Evolutionary conservation across 2,888 invertebrate genomes (phyloP), one percentile per base, ranked within the genome.

Genomic region (Philereme transversata): DNA sequence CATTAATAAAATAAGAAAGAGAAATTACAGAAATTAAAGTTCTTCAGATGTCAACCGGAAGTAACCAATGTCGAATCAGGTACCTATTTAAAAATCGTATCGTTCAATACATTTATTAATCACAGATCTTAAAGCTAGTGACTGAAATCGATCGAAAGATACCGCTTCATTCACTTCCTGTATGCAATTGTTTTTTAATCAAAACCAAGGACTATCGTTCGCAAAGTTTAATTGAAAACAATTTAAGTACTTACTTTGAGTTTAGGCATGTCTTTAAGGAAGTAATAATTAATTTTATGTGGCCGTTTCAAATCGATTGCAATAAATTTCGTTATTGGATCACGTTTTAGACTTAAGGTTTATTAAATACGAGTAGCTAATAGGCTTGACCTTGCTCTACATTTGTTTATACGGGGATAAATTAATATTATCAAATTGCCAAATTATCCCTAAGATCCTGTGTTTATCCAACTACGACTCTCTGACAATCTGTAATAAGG

Each of bases 91-190:
- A 6, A 7, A 35, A 46, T 58, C 55, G 57, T 47, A 57, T 64
- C 52, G 47, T 43, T 63, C 48, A 56, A 47, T 48, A n/a, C 56
- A 62, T 41, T 52, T 48, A 54, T 71, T 64, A 71, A 62, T 58
- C 64, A 72, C 65, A 75, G 74, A 75, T 75, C 71, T 74, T 60
- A 70, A 74, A 70, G 70, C 66, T 51, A 69, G 64, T 71, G 68
- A 73, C 72, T 72, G 72, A 74, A 75, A 74, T 72, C 53, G 56
- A 65, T 68, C 59, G 62, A 67, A 60, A 70, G 72, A 69, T 73
- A 68, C 70, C 74, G 70, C 11, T 44, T 68, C 53, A 22, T 69
- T 59, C 54, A 64, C 74, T 76, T 80, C 81, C 81, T 78, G 74
- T 66, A 63, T 65, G 65, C 64, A 65, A 71, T 70, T 70, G 68